Base-by-base conservation (phyloP, 2,113 vertebrate genomes). In the Petroica traversi region DNA sequence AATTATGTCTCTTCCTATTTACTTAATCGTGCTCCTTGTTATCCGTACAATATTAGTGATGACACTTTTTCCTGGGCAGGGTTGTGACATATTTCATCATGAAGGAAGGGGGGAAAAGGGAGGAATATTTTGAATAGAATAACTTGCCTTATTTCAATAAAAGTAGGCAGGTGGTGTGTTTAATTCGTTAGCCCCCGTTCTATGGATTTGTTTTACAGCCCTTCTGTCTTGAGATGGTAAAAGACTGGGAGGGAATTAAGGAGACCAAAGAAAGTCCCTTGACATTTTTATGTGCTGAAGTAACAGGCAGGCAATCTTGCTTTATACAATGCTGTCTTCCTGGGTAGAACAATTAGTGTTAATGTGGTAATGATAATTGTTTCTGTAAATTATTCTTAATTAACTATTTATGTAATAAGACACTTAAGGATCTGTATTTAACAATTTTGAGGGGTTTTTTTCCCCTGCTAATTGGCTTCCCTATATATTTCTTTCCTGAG, bases 321-420 rank as follows among this genome's bases (percentile, higher is more conserved):
- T 92, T 85, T 52, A n/a, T 67, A 90, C 68, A 94, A 55, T 93
- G 82, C 79, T 55, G 55, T 89, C 92, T 96, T 96, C 85, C 92
- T 92, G 76, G 59, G 88, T 95, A 86, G 92, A 95, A 96, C 95
- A 94, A 93, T 94, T 93, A 96, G 82, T 78, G 92, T 81, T 96
- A 94, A 93, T 96, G 85, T 78, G 88, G 85, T 96, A 90, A 93
- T 80, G 88, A 90, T 96, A 93, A 96, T 96, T 83, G 90, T 95
- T 96, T 93, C 96, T 94, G 88, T 96, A 96, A 96, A 94, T 95
- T 95, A 94, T 85, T 95, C 95, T 97, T 95, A 94, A 95, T 96
- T 97, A 96, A 96, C 90, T 92, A 75, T 96, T 96, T 96, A 93
- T 93, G 76, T 88, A 96, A 88, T 93, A 96, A 91, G 93, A 83